Percentiles rank a stretch among this genome's conserved stretches.
Evolutionary conservation across 2,113 vertebrate genomes (phyloP).

Genomic region (Eubucco bourcierii): DNA sequence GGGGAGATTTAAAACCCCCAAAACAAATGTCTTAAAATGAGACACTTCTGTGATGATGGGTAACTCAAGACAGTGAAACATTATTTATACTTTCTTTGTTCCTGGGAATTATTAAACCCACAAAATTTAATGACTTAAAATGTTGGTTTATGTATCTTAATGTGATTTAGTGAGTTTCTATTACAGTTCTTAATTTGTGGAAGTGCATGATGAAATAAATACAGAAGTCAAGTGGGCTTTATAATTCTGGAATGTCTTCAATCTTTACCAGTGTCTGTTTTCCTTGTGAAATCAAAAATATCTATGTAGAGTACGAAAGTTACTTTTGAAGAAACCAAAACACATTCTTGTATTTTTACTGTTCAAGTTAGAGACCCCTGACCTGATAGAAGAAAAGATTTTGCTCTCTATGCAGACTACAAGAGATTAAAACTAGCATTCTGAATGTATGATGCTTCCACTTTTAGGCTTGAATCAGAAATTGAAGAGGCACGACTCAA

Average conservation of each 20-base stretch:
- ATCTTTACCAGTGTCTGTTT: neutral
- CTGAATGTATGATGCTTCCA: neutral
- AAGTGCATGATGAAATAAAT: neutral
- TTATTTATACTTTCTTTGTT: neutral
- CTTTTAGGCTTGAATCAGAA: constrained; percentile 88
- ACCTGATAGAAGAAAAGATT: neutral
- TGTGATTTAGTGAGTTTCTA: neutral
- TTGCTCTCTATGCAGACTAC: neutral
- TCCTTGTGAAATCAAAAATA: neutral
- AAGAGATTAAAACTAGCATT: neutral
- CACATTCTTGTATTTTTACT: neutral
- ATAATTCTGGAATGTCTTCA: neutral
- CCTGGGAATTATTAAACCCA: neutral
- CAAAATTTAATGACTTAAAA: neutral
- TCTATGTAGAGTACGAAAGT: neutral
- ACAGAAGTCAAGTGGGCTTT: neutral
- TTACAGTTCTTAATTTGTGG: neutral
- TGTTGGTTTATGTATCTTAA: neutral
- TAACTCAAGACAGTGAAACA: neutral
- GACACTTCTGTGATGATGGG: neutral
- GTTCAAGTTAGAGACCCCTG: neutral
- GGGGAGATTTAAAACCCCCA: neutral
- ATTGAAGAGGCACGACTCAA: constrained; percentile 90
- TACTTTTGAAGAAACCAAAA: neutral
- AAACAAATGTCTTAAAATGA: neutral